Evolutionary conservation across 2,797 vertebrate genomes (phyloP).

Genomic region (Mareca strepera): DNA sequence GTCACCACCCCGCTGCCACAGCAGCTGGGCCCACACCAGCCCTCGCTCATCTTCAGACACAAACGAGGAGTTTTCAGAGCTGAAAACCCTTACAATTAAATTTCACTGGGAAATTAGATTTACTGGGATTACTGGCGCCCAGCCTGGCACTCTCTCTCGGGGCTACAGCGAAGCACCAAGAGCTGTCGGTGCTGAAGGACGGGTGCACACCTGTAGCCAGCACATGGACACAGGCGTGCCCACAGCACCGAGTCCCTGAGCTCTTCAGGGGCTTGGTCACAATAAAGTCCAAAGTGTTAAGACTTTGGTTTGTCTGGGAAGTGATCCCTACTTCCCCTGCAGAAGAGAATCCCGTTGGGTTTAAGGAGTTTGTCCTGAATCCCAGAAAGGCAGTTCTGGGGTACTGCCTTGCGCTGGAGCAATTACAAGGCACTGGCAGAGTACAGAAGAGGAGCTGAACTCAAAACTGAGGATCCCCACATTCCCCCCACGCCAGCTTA

Average conservation of each 20-base stretch:
- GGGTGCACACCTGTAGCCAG: neutral
- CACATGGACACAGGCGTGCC: neutral
- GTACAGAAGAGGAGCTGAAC: neutral
- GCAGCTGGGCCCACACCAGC: neutral
- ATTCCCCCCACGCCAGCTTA: neutral
- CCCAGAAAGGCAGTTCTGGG: neutral
- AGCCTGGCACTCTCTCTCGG: neutral
- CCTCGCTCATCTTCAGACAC: fast-evolving
- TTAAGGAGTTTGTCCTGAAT: neutral
- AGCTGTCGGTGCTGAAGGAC: neutral
- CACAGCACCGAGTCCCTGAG: neutral
- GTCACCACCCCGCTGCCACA: fast-evolving
- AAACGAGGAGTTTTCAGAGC: neutral
- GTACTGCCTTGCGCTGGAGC: neutral
- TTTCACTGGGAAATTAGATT: neutral
- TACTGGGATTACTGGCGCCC: too few relatives aligned
- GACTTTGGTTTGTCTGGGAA: neutral
- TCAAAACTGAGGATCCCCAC: neutral
- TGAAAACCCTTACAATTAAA: neutral
- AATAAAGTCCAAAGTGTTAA: neutral
- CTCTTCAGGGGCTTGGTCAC: neutral
- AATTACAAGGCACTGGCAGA: neutral
- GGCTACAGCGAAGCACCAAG: neutral
- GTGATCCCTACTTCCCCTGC: neutral
- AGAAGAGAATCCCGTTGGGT: neutral